Base-by-base conservation (phyloP, 1,140 invertebrate species). In the Apis laboriosa region DNA sequence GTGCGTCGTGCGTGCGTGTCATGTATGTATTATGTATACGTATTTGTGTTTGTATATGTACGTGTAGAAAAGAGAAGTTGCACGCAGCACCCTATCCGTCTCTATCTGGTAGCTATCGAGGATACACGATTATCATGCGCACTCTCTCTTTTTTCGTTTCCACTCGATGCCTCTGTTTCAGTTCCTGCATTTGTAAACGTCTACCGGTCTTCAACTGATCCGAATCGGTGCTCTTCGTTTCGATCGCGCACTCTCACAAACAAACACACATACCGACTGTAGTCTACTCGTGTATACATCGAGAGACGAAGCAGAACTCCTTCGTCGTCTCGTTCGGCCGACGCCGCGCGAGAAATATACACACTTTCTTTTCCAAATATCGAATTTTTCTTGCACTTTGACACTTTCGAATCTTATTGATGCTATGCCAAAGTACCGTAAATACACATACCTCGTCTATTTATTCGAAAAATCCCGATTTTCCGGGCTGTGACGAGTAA, bases 271-370 rank as follows among this genome's bases (percentile, higher is more conserved):
- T 49, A 64, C 17, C 58, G 58, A 77, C 12, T 17, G 17, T 24
- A 64, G 51, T 43, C 34, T 43, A n/a, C 56, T 78, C 81, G 76
- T 24, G 76, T 64, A 77, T 58, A 71, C 75, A 56, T 83, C 74
- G 56, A 72, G 58, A 72, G 34, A 61, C 67, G 75, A 83, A 64
- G 43, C 73, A 71, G 80, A 77, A 75, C 81, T 83, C 81, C 81
- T 83, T 72, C 58, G 81, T 83, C 81, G 75, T 70, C 85, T 85
- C 83, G 83, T 85, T 88, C 77, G 66, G 70, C 79, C 84, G 84
- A 77, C 84, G 77, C 83, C 84, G 82, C 68, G 80, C 74, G 80
- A 76, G 73, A 85, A 79, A 70, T 81, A 71, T 80, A 84, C 77
- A 80, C 72, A 80, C 84, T 80, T 86, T 84, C 83, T 76, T 83